A percentile compares a stretch with the other conserved stretches of the same genome.
Conservation (phyloP, 2,888 invertebrate species). For the Heliconius cydno region DNA sequence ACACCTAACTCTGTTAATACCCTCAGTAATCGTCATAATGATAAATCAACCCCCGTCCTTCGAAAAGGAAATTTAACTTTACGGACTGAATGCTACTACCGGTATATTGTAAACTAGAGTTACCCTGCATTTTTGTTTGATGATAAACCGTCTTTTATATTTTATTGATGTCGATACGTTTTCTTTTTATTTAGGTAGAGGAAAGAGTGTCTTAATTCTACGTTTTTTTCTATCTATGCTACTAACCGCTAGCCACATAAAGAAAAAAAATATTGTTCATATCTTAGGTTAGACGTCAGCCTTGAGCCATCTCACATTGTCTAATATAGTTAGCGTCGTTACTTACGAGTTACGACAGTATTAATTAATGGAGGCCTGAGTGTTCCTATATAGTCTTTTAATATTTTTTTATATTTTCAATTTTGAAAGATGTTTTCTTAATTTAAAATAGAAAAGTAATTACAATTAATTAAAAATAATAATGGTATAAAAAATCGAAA, state of each 20-base stretch:
- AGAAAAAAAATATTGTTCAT: not conserved
- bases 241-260: no score
- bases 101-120: not conserved
- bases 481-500: not conserved
- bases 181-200: not conserved
- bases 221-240: no score
- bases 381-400: constrained; percentile 7
- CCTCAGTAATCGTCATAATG: constrained; percentile 35
- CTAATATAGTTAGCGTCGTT: constrained; percentile 31
- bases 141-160: not conserved
- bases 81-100: constrained; percentile 13
- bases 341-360: constrained; percentile 14
- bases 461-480: not conserved
- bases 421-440: not conserved
- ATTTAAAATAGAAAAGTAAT: not conserved
- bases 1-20: constrained; percentile 20
- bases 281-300: not conserved
- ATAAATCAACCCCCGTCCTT: constrained; percentile 34
- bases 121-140: not conserved
- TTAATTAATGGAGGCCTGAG: constrained; percentile 29
- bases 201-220: no score
- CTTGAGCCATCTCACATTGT: constrained; percentile 29
- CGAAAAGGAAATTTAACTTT: constrained; percentile 22
- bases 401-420: not conserved
- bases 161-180: not conserved